Conservation (phyloP, 2,113 vertebrate species). For the Tamias sibiricus region DNA sequence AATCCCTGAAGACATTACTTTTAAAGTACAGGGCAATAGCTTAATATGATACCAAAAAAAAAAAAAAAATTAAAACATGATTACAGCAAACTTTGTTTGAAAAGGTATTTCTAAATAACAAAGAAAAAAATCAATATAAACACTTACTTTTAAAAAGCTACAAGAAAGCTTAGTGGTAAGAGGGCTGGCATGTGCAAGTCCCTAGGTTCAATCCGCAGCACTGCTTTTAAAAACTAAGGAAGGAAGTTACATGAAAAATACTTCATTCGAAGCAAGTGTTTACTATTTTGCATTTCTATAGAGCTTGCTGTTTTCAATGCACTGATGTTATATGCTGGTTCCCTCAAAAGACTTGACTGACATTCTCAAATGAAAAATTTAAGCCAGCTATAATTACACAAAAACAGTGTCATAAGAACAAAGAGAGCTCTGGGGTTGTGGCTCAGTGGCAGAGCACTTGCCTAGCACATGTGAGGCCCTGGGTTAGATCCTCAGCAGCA, state of each 20-base stretch:
- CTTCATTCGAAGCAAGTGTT: background rate
- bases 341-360: background rate
- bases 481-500: no score
- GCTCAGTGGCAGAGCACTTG: no score
- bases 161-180: background rate
- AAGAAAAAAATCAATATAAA: constrained; percentile 8
- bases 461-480: no score
- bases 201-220: no score
- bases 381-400: constrained; percentile 1
- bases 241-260: constrained; percentile 1
- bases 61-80: background rate
- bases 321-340: background rate
- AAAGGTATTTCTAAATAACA: constrained; percentile 9
- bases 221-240: no score
- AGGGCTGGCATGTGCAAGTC: no score
- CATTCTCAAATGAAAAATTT: constrained; percentile 9
- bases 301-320: background rate
- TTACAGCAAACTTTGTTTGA: background rate
- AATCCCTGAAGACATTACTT: background rate
- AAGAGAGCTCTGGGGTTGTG: background rate
- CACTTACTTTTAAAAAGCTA: constrained; percentile 49
- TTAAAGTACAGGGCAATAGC: background rate
- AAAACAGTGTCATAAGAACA: background rate
- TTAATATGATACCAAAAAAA: background rate
- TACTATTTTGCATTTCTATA: background rate